Percentiles rank a stretch among this genome's conserved stretches.
Conservation (phyloP, 2,888 invertebrate genomes). For the Empis livida region DNA sequence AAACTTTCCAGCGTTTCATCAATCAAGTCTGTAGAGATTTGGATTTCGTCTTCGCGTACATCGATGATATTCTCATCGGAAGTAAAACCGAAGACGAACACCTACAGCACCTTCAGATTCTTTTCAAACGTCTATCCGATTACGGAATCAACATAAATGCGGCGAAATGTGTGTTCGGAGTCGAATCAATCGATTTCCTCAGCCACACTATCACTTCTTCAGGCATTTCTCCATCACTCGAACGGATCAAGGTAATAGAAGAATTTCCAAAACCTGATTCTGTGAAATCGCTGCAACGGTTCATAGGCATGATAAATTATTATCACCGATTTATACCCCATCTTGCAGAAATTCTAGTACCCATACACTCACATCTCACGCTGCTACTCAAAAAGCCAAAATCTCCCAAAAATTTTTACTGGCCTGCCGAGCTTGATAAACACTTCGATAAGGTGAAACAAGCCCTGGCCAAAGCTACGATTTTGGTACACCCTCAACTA, state of each 20-base stretch:
- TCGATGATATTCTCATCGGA: conserved; percentile 8
- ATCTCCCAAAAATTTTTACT: background rate
- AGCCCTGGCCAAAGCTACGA: conserved; percentile 9
- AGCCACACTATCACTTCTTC: background rate
- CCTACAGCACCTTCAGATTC: conserved; percentile 7
- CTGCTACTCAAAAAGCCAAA: background rate
- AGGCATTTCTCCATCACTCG: background rate
- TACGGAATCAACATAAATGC: conserved; percentile 12
- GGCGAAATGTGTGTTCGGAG: conserved; percentile 8
- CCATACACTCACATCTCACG: background rate
- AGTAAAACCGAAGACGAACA: conserved; percentile 11
- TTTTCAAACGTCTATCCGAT: conserved; percentile 6
- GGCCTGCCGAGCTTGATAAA: background rate
- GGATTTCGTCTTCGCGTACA: background rate
- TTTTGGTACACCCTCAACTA: conserved; percentile 18
- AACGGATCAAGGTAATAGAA: background rate
- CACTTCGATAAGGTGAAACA: background rate
- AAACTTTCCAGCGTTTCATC: conserved; percentile 2
- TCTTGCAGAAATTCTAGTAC: background rate
- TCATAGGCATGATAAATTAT: too few species aligned
- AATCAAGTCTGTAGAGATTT: background rate
- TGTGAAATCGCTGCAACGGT: too few species aligned
- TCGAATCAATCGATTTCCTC: background rate
- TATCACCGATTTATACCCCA: too few species aligned
- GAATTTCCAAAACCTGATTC: too few species aligned